phyloP scores from a whole-genome alignment of 2,888 invertebrate genomes.

The Arrhopalites spinosus region DNA sequence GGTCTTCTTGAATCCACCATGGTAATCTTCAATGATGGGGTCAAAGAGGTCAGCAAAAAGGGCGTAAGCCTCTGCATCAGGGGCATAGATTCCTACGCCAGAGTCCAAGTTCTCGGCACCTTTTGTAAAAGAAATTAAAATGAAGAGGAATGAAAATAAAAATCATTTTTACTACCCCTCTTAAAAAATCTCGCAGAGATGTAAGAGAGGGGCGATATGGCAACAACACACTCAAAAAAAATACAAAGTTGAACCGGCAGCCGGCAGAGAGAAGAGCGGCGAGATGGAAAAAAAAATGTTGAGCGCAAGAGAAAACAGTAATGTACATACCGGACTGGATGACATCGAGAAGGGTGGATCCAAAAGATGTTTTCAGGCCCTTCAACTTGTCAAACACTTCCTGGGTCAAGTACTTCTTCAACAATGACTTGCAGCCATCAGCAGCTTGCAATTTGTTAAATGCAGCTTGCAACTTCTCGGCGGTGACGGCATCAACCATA shows the following conservation, averaged over 20 bases:
- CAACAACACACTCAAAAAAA: no score
- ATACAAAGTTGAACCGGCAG: no score
- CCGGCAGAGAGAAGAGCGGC: no score
- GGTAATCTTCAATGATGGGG: conserved; percentile 97
- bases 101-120: conserved; percentile 95
- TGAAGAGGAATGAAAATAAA: not conserved
- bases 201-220: no score
- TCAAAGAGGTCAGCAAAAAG: conserved; percentile 92
- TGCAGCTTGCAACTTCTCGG: conserved; percentile 90
- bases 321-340: conserved; percentile 92
- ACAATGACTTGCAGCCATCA: conserved; percentile 91
- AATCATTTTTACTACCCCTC: no score
- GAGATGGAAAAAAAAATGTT: no score
- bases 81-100: conserved; percentile 96
- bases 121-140: conserved; percentile 57
- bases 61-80: conserved; percentile 93
- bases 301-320: no score
- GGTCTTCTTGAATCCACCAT: conserved; percentile 90
- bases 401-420: conserved; percentile 93
- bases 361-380: conserved; percentile 85
- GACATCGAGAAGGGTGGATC: conserved; percentile 89
- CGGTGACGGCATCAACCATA: conserved; percentile 78
- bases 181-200: no score
- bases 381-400: conserved; percentile 90
- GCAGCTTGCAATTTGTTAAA: conserved; percentile 84